Conservation (phyloP, 2,113 vertebrate genomes). For the Meriones unguiculatus region DNA sequence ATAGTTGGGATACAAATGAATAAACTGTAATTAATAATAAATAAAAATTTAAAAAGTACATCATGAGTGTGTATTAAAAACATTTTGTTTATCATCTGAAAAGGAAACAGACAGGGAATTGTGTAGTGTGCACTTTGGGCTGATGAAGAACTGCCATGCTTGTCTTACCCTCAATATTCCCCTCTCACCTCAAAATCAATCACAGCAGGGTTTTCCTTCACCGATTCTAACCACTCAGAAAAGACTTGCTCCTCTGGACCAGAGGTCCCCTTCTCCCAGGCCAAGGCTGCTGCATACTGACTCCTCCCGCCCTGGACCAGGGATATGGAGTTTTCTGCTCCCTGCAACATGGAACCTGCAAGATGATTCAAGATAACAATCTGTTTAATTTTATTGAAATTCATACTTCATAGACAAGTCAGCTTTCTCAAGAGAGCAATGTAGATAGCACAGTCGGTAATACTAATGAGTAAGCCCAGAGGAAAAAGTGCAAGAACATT, state of each 20-base stretch:
- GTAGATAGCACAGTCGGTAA: background rate
- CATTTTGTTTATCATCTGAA: conserved; percentile 9
- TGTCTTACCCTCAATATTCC: background rate
- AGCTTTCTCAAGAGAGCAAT: background rate
- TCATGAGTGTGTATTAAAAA: background rate
- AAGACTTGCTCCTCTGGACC: conserved; percentile 85
- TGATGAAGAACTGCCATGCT: background rate
- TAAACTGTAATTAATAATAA: too few species aligned
- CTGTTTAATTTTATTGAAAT: conserved; percentile 38
- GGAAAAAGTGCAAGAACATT: background rate
- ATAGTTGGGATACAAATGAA: too few species aligned
- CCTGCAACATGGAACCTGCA: conserved; percentile 92
- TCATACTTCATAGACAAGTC: background rate
- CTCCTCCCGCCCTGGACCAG: conserved; percentile 90
- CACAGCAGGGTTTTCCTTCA: conserved; percentile 92
- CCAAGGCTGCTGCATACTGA: conserved; percentile 90
- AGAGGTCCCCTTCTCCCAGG: conserved; percentile 88
- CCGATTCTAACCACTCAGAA: conserved; percentile 91
- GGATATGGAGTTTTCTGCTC: conserved; percentile 92
- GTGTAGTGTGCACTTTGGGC: background rate
- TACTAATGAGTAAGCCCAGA: background rate
- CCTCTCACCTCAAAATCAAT: conserved; percentile 91
- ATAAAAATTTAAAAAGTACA: background rate
- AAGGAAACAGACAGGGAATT: background rate
- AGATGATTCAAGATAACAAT: conserved; percentile 18